A percentile compares a stretch with the other conserved stretches of the same genome.
Conservation (phyloP, 1,140 invertebrate genomes). For the Caenorhabditis remanei region DNA sequence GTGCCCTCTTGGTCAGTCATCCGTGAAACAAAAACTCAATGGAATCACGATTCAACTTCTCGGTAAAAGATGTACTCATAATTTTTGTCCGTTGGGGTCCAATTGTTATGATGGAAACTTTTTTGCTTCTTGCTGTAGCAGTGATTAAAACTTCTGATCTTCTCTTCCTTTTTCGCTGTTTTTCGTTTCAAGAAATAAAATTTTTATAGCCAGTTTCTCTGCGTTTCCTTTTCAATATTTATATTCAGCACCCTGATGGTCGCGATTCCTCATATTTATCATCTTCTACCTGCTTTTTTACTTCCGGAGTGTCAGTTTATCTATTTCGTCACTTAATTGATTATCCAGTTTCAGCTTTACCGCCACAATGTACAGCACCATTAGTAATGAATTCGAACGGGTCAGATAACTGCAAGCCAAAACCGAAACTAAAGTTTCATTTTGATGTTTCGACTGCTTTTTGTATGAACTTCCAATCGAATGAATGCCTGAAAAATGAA, state of each 20-base stretch:
- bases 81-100: constrained; percentile 9
- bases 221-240: background rate
- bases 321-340: background rate
- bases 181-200: constrained; percentile 26
- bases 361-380: background rate
- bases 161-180: background rate
- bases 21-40: background rate
- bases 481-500: background rate
- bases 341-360: background rate
- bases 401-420: background rate
- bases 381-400: background rate
- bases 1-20: background rate
- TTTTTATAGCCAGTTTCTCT: background rate
- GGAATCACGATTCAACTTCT: constrained; percentile 40
- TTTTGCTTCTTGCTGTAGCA: constrained; percentile 39
- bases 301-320: background rate
- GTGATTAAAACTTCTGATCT: background rate
- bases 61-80: constrained; percentile 34
- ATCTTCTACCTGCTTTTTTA: constrained; percentile 16
- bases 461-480: constrained; percentile 17
- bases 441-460: constrained; percentile 1
- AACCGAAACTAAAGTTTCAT: constrained; percentile 3
- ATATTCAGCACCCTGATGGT: background rate
- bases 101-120: constrained; percentile 16
- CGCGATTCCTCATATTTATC: constrained; percentile 30